Evolutionary conservation across 2,888 invertebrate species (phyloP), one percentile per base, ranked within the genome.

Genomic region (Harpagoxenus sublaevis): DNA sequence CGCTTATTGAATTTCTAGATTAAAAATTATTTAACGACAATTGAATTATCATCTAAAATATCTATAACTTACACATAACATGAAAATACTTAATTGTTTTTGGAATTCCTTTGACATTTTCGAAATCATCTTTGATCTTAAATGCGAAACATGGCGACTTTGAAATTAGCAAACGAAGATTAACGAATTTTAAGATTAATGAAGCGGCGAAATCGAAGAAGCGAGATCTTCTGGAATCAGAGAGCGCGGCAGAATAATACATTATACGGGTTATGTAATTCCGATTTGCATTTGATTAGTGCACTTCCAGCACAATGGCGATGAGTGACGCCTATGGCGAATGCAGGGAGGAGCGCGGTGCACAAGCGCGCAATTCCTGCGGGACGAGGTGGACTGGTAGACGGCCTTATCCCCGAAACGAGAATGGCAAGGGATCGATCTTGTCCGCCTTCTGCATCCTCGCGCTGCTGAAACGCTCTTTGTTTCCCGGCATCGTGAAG

Each of bases 401-500:
- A 86, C 74, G 87, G 83, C 81, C 87, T 89, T 90, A 90, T 90
- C 90, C 88, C 81, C 77, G 75, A 85, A 87, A 86, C 87, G 84
- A 81, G 89, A 71, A 84, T 87, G 82, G 89, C 89, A 84, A 84
- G 87, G 66, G 88, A 89, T 89, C 90, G 89, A 89, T 89, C 87
- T 84, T 51, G 83, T 71, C 82, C 70, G 84, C 84, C 89, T 85
- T 86, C 84, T 84, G 89, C 88, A 84, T 88, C 88, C 79, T 51
- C 51, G 57, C 83, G 75, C 77, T 79, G 74, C 85, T 79, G 71
- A 79, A 79, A 71, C 48, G 71, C 60, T 81, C 79, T 81, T 71
- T 71, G 79, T 81, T 81, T 71, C 60, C 57, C 71, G 45, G 79
- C 48, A 57, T 79, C 71, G 73, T 39, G 60, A 78, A 55, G 74